Evolutionary conservation across 2,888 invertebrate genomes (phyloP).

Genomic region (Limulus polyphemus): DNA sequence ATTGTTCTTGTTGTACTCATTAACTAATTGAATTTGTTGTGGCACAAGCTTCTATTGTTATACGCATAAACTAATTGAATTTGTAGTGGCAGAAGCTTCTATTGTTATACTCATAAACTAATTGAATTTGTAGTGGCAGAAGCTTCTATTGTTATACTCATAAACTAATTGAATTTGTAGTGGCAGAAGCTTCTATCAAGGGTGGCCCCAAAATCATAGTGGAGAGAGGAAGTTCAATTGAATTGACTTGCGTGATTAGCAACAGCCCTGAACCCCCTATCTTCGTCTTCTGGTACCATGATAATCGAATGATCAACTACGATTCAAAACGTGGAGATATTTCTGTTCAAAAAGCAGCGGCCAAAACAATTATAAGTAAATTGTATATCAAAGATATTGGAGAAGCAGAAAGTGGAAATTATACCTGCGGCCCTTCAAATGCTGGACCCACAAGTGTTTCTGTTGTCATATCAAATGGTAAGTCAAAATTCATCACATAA

Average conservation of each 20-base stretch:
- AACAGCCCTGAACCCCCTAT: conserved; percentile 84
- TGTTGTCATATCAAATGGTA: conserved; percentile 73
- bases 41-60: conserved; percentile 68
- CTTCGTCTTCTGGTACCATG: conserved; percentile 92
- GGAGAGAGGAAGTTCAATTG: conserved; percentile 69
- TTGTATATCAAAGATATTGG: conserved; percentile 68
- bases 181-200: conserved; percentile 73
- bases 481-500: conserved; percentile 22
- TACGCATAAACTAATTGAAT: too few relatives aligned
- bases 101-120: conserved; percentile 39
- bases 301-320: conserved; percentile 85
- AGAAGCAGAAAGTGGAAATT: conserved; percentile 70
- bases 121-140: conserved; percentile 56
- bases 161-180: conserved; percentile 40
- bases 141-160: conserved; percentile 51
- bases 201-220: conserved; percentile 74
- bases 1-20: too few relatives aligned
- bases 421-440: conserved; percentile 74
- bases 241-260: conserved; percentile 76
- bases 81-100: conserved; percentile 69
- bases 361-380: conserved; percentile 68
- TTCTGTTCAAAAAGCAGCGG: conserved; percentile 69
- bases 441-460: conserved; percentile 67
- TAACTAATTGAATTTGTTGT: conserved; percentile 44
- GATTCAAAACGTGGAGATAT: conserved; percentile 57